A percentile compares a stretch with the other conserved stretches of the same genome.
phyloP scores from a whole-genome alignment of 2,888 invertebrate species.

The Baccha elongata region DNA sequence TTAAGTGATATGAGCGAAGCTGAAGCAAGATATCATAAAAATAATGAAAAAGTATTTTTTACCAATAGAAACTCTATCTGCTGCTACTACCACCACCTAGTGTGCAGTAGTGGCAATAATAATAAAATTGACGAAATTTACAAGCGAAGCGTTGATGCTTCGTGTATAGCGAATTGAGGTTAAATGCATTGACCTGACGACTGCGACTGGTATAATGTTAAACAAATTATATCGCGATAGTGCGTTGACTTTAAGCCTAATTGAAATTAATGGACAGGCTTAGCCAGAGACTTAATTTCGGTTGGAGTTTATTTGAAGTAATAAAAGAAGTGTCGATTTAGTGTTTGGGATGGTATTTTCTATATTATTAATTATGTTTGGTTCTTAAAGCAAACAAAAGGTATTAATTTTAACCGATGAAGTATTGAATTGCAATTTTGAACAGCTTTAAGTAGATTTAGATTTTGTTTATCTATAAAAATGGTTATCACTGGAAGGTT shows the following conservation, averaged over 20 bases:
- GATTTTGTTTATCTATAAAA: too few species aligned
- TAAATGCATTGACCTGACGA: conserved; percentile 39
- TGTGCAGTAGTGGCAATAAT: conserved; percentile 32
- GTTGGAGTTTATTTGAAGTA: neutral
- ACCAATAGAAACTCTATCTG: neutral
- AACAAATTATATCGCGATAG: conserved; percentile 20
- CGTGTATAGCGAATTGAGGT: conserved; percentile 24
- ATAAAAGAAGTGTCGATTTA: neutral
- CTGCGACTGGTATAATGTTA: conserved; percentile 12
- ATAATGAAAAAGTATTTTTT: conserved; percentile 20
- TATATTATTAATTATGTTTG: neutral
- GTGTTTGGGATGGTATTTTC: neutral
- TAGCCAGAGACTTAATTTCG: conserved; percentile 1
- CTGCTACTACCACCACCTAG: conserved; percentile 10
- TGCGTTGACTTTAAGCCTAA: conserved; percentile 28
- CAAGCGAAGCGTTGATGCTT: neutral
- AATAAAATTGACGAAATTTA: conserved; percentile 46
- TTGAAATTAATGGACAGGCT: neutral
- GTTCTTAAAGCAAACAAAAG: neutral
- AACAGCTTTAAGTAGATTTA: too few species aligned
- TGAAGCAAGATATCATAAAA: conserved; percentile 11
- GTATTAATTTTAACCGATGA: too few species aligned
- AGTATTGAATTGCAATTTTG: too few species aligned
- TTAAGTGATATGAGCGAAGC: neutral
- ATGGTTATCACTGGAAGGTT: too few species aligned